phyloP scores from a whole-genome alignment of 2,888 invertebrate species.

The Lepidocyrtinus sp. region DNA sequence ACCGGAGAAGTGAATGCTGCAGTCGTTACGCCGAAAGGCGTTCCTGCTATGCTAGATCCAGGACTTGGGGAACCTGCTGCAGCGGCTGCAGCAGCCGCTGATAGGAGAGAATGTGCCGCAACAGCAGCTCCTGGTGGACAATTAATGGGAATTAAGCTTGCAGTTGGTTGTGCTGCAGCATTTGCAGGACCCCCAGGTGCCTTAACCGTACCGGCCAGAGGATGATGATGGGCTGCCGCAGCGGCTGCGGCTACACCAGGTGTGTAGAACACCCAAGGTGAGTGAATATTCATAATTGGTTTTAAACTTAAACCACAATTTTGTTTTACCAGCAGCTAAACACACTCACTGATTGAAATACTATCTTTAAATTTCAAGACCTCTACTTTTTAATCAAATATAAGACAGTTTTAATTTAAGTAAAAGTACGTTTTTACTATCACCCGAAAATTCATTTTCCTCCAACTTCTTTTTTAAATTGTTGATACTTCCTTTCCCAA shows the following conservation, averaged over 20 bases:
- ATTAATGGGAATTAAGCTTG: conserved; percentile 65
- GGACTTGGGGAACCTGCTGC: conserved; percentile 34
- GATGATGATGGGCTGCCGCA: conserved; percentile 50
- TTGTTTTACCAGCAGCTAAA: no score
- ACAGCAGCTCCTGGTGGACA: conserved; percentile 62
- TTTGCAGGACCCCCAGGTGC: conserved; percentile 23
- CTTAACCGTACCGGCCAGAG: conserved; percentile 30
- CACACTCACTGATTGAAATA: no score
- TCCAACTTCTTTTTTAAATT: neutral
- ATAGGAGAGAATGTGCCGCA: conserved; percentile 50
- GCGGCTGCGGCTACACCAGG: conserved; percentile 61
- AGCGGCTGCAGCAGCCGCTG: conserved; percentile 48
- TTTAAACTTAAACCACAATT: no score
- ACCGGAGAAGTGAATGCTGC: conserved; percentile 39
- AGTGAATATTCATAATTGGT: conserved; percentile 65
- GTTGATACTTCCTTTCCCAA: neutral
- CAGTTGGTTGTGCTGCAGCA: conserved; percentile 21
- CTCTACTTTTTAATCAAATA: no score
- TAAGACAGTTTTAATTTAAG: no score
- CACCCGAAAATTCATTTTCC: conserved; percentile 20
- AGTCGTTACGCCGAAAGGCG: conserved; percentile 53
- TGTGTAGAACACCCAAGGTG: conserved; percentile 69
- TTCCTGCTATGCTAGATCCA: conserved; percentile 2
- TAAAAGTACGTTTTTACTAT: no score
- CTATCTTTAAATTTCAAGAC: no score